Conservation (phyloP, 2,797 vertebrate genomes). For the Rhinogobio ventralis region DNA sequence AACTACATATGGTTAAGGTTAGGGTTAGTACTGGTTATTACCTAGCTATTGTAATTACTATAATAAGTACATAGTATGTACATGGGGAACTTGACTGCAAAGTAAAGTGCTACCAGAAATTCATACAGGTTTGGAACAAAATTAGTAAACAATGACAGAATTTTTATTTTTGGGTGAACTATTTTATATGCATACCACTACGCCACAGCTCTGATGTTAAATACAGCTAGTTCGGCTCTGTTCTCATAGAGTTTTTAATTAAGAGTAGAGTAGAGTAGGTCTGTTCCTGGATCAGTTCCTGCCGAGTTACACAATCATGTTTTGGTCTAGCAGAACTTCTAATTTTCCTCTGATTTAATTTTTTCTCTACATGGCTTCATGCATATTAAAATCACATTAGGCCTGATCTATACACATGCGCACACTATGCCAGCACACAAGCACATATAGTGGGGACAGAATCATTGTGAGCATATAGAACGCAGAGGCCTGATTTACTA, state of each 20-base stretch:
- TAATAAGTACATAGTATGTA: too few relatives aligned
- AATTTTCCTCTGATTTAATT: background rate
- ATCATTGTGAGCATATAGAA: background rate
- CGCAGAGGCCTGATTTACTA: conserved; percentile 4
- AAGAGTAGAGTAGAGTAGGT: too few relatives aligned
- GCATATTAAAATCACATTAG: conserved; percentile 17
- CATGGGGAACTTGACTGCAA: too few relatives aligned
- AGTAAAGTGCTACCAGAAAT: too few relatives aligned
- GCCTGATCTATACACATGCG: conserved; percentile 21
- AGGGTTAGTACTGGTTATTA: too few relatives aligned
- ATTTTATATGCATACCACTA: background rate
- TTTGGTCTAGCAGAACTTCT: conserved; percentile 13
- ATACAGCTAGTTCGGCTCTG: background rate
- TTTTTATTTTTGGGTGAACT: too few relatives aligned
- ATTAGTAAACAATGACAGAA: too few relatives aligned
- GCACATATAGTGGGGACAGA: background rate
- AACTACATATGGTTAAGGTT: too few relatives aligned
- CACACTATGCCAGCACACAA: background rate
- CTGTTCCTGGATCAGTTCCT: background rate
- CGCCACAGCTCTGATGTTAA: background rate
- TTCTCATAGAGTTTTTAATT: background rate
- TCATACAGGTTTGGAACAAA: too few relatives aligned
- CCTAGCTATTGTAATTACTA: too few relatives aligned
- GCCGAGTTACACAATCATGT: background rate
- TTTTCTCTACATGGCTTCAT: background rate